These are phyloP conservation scores for Cranoglanis bouderius DNA, from an alignment of 2,113 vertebrate genomes.

Conservation along the genomic window DNA sequence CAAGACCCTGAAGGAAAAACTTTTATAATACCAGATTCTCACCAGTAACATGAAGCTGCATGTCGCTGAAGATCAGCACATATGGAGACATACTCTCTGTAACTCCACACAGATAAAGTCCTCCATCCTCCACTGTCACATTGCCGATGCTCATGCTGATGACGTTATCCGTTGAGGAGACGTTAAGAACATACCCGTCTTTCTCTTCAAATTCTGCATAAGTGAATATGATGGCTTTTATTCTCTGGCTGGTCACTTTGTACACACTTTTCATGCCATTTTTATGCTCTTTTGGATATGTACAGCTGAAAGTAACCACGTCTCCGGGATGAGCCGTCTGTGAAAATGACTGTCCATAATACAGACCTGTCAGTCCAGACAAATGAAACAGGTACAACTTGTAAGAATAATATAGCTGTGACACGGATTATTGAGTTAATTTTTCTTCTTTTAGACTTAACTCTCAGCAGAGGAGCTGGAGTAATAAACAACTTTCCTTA, in stretches of 20 bases:
- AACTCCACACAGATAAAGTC: conserved; percentile 45
- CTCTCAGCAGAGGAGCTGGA: background rate
- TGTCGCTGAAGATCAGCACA: background rate
- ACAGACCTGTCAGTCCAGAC: background rate
- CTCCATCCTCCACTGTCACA: conserved; percentile 19
- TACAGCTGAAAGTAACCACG: conserved; percentile 36
- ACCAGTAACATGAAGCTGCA: conserved; percentile 39
- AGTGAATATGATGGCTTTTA: background rate
- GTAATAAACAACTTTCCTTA: too few relatives aligned
- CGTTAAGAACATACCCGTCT: background rate
- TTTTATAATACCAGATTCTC: background rate
- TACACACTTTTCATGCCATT: background rate
- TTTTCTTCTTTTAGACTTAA: background rate
- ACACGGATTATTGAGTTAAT: background rate
- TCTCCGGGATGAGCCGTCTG: conserved; percentile 3
- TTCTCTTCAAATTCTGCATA: background rate
- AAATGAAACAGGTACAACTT: background rate
- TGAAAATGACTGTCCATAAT: background rate
- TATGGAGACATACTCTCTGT: accelerated
- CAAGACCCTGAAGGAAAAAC: too few relatives aligned
- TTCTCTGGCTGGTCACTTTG: background rate
- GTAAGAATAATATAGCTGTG: background rate
- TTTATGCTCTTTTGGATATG: background rate
- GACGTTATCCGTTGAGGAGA: background rate
- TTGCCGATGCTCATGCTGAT: background rate